These are phyloP conservation scores for Ancistrus triradiatus DNA, from an alignment of 2,113 vertebrate species.

Conservation along the genomic window DNA sequence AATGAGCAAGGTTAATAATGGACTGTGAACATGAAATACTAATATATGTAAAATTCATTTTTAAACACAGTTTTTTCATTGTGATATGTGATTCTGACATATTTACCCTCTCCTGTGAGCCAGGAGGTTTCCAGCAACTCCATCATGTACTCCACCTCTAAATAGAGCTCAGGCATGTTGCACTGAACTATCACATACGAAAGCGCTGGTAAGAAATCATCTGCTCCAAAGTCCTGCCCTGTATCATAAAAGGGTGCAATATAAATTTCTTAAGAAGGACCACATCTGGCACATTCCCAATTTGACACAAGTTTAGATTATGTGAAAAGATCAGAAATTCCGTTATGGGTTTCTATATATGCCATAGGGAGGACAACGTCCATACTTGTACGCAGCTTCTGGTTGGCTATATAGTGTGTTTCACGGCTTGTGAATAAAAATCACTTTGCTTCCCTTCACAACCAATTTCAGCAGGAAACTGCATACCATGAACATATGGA, in stretches of 20 bases:
- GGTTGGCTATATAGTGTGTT: no score
- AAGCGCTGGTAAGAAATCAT: conserved; percentile 71
- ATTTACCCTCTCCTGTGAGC: conserved; percentile 70
- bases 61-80: neutral
- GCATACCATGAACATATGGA: no score
- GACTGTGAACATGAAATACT: neutral
- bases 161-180: conserved; percentile 64
- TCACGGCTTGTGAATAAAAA: no score
- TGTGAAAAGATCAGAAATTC: no score
- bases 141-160: conserved; percentile 71
- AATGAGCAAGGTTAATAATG: neutral
- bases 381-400: no score
- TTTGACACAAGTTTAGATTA: no score
- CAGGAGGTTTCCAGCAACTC: conserved; percentile 66
- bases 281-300: no score
- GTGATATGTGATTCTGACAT: no score
- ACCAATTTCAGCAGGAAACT: no score
- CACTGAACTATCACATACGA: conserved; percentile 68
- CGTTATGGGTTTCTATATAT: no score
- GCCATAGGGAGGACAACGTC: no score
- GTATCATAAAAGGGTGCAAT: neutral
- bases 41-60: neutral
- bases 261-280: neutral
- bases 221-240: conserved; percentile 67
- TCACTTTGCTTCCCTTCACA: no score